These are phyloP conservation scores for Rhaphigaster nebulosa DNA, from an alignment of 2,888 invertebrate species.

Conservation along the genomic window DNA sequence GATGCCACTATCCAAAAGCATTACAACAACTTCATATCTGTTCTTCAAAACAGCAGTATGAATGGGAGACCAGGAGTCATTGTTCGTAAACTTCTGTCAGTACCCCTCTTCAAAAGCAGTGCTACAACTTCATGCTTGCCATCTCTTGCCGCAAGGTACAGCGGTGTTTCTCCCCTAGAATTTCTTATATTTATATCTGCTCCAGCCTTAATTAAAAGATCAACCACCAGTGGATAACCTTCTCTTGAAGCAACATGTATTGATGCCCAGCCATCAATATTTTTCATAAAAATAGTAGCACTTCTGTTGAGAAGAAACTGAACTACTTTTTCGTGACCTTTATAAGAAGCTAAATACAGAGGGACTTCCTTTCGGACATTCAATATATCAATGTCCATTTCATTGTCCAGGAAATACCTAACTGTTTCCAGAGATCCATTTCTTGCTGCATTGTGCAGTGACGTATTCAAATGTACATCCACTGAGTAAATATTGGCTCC, in stretches of 20 bases:
- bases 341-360: neutral
- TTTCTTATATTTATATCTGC: neutral
- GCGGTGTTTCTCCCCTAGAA: neutral
- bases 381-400: conserved; percentile 4
- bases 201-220: neutral
- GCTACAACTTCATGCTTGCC: neutral
- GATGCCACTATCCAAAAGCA: conserved; percentile 9
- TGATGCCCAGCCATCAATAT: neutral
- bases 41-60: neutral
- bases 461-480: neutral
- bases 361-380: neutral
- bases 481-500: neutral
- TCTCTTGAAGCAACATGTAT: neutral
- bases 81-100: conserved; percentile 1
- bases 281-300: neutral
- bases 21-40: neutral
- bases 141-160: neutral
- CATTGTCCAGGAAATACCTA: neutral
- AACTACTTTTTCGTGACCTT: neutral
- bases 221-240: neutral
- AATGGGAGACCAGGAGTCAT: neutral
- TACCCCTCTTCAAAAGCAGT: conserved; percentile 14
- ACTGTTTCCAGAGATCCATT: neutral
- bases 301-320: neutral
- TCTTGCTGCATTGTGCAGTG: neutral